A percentile compares a stretch with the other conserved stretches of the same genome.
Conservation (phyloP, 2,888 invertebrate species). For the Alsophila aescularia region DNA sequence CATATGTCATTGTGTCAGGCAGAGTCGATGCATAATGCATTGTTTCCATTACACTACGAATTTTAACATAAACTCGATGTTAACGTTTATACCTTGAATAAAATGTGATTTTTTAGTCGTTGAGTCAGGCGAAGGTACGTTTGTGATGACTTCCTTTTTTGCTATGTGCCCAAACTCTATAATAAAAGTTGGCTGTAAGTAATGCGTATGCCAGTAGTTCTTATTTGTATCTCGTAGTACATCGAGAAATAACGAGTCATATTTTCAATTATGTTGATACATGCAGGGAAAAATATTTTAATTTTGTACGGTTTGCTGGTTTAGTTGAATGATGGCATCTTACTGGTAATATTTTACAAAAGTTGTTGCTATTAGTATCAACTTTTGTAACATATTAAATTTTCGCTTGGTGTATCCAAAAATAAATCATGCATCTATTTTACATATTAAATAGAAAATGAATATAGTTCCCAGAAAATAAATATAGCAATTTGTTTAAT, state of each 20-base stretch:
- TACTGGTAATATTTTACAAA: conserved; percentile 11
- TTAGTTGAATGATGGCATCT: conserved; percentile 6
- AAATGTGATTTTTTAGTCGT: conserved; percentile 74
- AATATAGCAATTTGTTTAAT: background rate
- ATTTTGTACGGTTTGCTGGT: conserved; percentile 9
- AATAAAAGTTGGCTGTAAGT: conserved; percentile 28
- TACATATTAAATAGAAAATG: too few species aligned
- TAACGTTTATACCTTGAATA: conserved; percentile 80
- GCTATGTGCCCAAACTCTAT: conserved; percentile 31
- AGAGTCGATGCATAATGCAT: conserved; percentile 77
- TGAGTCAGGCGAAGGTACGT: conserved; percentile 44
- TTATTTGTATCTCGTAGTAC: conserved; percentile 31
- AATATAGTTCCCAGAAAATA: too few species aligned
- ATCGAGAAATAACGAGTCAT: conserved; percentile 26
- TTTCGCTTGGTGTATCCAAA: background rate
- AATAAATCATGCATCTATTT: background rate
- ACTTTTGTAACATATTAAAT: background rate
- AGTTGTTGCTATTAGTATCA: background rate
- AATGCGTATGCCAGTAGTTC: conserved; percentile 29
- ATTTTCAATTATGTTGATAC: conserved; percentile 25
- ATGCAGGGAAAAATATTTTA: conserved; percentile 18
- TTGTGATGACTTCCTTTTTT: conserved; percentile 60
- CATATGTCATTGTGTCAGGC: conserved; percentile 80
- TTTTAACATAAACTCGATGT: conserved; percentile 82
- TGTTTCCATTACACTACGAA: conserved; percentile 83